These are phyloP conservation scores for Malurus melanocephalus DNA, from an alignment of 2,113 vertebrate species.

Conservation along the genomic window DNA sequence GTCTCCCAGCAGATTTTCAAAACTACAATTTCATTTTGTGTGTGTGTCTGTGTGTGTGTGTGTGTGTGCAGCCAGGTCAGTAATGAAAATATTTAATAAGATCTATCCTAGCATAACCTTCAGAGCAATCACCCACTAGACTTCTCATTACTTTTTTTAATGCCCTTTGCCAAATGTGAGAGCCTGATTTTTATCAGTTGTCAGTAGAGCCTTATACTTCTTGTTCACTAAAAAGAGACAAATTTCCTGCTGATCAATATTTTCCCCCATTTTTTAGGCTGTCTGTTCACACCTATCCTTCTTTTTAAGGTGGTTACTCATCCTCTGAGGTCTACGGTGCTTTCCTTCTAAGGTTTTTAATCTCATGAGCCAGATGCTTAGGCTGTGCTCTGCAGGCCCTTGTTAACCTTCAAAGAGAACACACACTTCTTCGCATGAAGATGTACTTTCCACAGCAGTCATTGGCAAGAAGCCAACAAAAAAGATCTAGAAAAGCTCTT, in stretches of 20 bases:
- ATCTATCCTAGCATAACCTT: slow-evolving; percentile 19
- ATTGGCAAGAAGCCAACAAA: background rate
- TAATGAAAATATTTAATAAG: slow-evolving; percentile 49
- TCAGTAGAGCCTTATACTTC: background rate
- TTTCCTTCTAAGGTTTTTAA: slow-evolving; percentile 33
- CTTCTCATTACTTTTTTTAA: slow-evolving; percentile 20
- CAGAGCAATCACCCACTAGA: background rate
- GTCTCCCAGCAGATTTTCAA: background rate
- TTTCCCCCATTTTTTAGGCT: background rate
- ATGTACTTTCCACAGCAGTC: slow-evolving; percentile 39
- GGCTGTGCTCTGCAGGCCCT: slow-evolving; percentile 31
- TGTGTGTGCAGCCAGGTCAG: background rate
- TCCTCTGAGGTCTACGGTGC: background rate
- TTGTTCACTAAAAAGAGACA: slow-evolving; percentile 8
- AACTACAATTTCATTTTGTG: background rate
- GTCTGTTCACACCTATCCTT: slow-evolving; percentile 6
- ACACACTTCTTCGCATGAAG: background rate
- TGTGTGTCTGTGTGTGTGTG: background rate
- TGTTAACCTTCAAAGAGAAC: slow-evolving; percentile 52
- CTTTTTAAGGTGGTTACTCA: slow-evolving; percentile 31
- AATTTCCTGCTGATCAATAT: background rate
- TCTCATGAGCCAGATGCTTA: slow-evolving; percentile 55
- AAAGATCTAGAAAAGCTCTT: slow-evolving; percentile 1
- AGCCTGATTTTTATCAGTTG: slow-evolving; percentile 26
- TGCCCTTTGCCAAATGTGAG: slow-evolving; percentile 1